Base-by-base conservation (phyloP, 2,113 vertebrate species). In the Sturnira hondurensis region DNA sequence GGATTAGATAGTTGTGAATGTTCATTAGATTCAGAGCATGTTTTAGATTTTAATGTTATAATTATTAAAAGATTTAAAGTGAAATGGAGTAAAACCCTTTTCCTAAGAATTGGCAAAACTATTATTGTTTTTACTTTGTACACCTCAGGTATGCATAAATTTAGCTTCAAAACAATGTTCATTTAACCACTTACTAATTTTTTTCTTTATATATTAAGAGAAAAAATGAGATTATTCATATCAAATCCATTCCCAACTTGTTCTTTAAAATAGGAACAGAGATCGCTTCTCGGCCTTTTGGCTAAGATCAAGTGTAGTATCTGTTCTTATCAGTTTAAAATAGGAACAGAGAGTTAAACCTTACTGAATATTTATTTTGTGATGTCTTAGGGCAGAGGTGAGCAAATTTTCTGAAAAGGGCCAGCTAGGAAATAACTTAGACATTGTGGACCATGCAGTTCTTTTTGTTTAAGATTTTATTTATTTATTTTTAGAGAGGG, bases 111-210 rank as follows among this genome's bases (percentile, higher is more conserved):
- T 77, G 52, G 7, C 38, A 81, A n/a, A 93, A 31, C 20, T 56
- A 22, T 56, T 43, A 6, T 58, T 95, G 14, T 38, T 82, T 95
- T 95, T 93, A 89, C 1, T 45, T 86, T 2, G 0, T 93, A n/a
- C 3, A 47, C 56, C 5, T 78, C 52, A 78, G n/a, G 7, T 13
- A 36, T 96, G 28, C 47, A 76, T 43, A 56, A 94, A 6, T 78
- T 77, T 56, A 94, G 52, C 74, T 91, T 95, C n/a, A 97, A 96
- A 96, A 88, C 93, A 80, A 54, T 94, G 65, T 47, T 67, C 70
- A 5, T 50, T 50, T 88, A 70, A 80, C 92, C 63, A 36, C 63
- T 26, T 7, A 84, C 2, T 15, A 61, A 86, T 3, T 5, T 12
- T 63, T 83, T 80, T 89, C 70, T 91, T n/a, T 65, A 4, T 68